Base-by-base conservation (phyloP, 2,888 invertebrate species). In the Trichopoda pennipes region DNA sequence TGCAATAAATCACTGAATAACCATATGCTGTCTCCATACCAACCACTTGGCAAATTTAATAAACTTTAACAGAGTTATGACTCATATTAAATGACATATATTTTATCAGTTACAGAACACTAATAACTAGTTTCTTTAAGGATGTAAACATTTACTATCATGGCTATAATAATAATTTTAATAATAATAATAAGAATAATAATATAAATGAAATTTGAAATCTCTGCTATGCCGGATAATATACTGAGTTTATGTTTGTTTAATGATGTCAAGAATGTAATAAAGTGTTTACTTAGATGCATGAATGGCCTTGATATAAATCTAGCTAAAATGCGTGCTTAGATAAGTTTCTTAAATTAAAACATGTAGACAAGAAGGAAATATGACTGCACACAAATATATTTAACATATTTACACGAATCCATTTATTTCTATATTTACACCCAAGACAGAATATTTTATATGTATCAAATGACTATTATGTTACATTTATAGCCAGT, bases 301-400 rank as follows among this genome's bases (percentile, higher is more conserved):
- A 60, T 55, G 53, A 47, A 66, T 66, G 72, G 14, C 38, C 72
- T 72, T 35, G 60, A 51, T 61, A 23, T 17, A 53, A 58, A 63
- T 44, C 2, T 1, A 53, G 38, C 53, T 55, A 53, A 68, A 79
- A n/a, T 68, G 61, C 60, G 47, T 60, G 66, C 53, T 56, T 60
- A 63, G 53, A 78, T 64, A 78, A 72, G 64, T 58, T 66, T 32
- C 64, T 66, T 72, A 72, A 72, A 47, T 64, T 78, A 55, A 68
- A 60, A 66, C 28, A 73, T 66, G 35, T 53, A 23, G 21, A 42
- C 21, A 49, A 19, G 7, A 17, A 51, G n/a, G 49, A 47, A 12
- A 23, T 6, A 47, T 10, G 16, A 6, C 9, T 16, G 28, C 28
- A 28, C 7, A 38, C 38, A 51, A 8, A 49, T 14, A n/a, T n/a